Conservation (phyloP, 2,888 invertebrate genomes). For the Calliscelio sp. region DNA sequence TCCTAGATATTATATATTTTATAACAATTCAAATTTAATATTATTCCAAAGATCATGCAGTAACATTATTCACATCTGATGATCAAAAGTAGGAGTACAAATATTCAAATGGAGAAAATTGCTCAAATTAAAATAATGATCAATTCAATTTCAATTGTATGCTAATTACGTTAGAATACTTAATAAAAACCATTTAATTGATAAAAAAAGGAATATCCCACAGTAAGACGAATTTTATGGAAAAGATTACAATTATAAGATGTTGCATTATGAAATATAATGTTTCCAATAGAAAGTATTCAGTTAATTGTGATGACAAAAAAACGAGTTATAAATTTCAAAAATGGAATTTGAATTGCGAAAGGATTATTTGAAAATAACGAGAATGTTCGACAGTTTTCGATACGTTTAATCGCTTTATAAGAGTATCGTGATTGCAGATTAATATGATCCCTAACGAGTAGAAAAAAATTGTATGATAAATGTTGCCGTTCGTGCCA, state of each 20-base stretch:
- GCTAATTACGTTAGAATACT: too few species aligned
- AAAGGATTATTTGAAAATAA: not conserved
- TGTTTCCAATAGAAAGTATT: too few species aligned
- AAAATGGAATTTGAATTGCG: not conserved
- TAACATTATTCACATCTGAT: not conserved
- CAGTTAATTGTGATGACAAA: too few species aligned
- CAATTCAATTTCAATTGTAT: too few species aligned
- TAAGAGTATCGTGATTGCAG: constrained; percentile 12
- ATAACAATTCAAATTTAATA: constrained; percentile 43
- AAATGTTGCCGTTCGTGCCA: constrained; percentile 22
- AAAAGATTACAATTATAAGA: too few species aligned
- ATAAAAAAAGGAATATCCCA: too few species aligned
- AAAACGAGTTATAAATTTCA: not conserved
- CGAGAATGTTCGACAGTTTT: not conserved
- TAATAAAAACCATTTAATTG: too few species aligned
- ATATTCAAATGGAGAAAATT: not conserved
- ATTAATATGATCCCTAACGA: constrained; percentile 27
- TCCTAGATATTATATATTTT: constrained; percentile 38
- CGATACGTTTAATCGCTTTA: constrained; percentile 4
- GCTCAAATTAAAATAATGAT: too few species aligned
- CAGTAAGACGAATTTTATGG: too few species aligned
- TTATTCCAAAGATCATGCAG: not conserved
- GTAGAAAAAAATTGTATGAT: constrained; percentile 34
- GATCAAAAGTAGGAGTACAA: not conserved
- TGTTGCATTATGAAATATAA: too few species aligned